Evolutionary conservation across 1,140 invertebrate species (phyloP).

Genomic region (roundworm (Caenorhabditis elegans)): DNA sequence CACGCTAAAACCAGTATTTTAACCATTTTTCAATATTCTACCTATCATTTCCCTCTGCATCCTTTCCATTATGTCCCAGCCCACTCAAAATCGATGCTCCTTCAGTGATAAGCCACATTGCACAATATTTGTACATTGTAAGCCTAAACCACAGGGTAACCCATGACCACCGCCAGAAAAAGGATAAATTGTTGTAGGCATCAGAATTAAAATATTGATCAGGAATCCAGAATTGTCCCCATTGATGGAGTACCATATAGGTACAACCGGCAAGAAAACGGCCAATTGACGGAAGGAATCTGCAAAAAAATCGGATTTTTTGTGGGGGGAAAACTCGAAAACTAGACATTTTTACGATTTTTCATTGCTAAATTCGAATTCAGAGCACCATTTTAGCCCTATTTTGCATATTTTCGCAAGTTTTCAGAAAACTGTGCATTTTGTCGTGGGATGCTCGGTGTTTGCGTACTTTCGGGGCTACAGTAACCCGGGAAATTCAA

Average conservation of each 20-base stretch:
- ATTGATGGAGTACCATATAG: slow-evolving; percentile 66
- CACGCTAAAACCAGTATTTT: neutral
- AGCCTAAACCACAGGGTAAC: slow-evolving; percentile 68
- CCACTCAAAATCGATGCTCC: slow-evolving; percentile 68
- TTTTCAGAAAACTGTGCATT: neutral
- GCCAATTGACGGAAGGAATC: slow-evolving; percentile 58
- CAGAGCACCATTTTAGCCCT: neutral
- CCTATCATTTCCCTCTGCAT: slow-evolving; percentile 63
- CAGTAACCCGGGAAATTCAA: neutral
- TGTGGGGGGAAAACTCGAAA: slow-evolving; percentile 44
- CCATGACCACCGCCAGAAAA: slow-evolving; percentile 67
- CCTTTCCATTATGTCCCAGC: slow-evolving; percentile 68
- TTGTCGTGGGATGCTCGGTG: neutral
- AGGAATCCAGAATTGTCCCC: slow-evolving; percentile 65
- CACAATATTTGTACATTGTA: slow-evolving; percentile 64
- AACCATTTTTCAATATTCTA: neutral
- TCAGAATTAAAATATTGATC: slow-evolving; percentile 62
- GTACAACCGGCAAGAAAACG: slow-evolving; percentile 66
- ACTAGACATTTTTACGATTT: too few species aligned
- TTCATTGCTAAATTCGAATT: too few species aligned
- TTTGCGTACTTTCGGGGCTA: neutral
- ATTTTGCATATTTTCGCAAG: too few species aligned
- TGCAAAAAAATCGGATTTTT: slow-evolving; percentile 51
- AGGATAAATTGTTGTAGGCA: slow-evolving; percentile 63
- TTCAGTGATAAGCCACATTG: slow-evolving; percentile 64